phyloP scores from a whole-genome alignment of 1,140 invertebrate genomes.

The Lineus longissimus region DNA sequence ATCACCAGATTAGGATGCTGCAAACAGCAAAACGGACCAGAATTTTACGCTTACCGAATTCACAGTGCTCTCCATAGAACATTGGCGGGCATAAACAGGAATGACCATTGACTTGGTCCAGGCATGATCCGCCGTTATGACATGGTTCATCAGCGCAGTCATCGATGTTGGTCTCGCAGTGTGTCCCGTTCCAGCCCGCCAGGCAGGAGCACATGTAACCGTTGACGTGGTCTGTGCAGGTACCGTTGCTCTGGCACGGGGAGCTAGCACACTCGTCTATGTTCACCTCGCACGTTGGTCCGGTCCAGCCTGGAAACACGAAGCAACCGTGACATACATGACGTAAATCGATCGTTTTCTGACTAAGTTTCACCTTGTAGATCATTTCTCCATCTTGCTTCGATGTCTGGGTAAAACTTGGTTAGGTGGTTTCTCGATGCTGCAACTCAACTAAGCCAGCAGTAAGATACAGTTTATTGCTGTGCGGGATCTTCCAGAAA shows the following conservation, averaged over 20 bases:
- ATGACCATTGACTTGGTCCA: conserved; percentile 18
- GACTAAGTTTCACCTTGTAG: too few relatives aligned
- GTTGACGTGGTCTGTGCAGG: conserved; percentile 29
- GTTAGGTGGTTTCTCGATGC: too few relatives aligned
- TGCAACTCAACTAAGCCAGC: too few relatives aligned
- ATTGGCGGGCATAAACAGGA: conserved; percentile 22
- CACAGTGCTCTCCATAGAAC: conserved; percentile 21
- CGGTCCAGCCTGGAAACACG: conserved; percentile 16
- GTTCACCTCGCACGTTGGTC: conserved; percentile 27
- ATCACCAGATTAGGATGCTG: too few relatives aligned
- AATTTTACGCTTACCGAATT: conserved; percentile 16
- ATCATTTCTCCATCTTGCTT: too few relatives aligned
- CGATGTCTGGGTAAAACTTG: too few relatives aligned
- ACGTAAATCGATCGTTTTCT: too few relatives aligned
- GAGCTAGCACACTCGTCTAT: conserved; percentile 33
- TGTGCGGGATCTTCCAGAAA: too few relatives aligned
- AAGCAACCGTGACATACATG: too few relatives aligned
- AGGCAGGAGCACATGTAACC: conserved; percentile 30
- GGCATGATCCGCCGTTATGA: conserved; percentile 18
- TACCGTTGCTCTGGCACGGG: conserved; percentile 33
- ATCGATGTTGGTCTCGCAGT: conserved; percentile 18
- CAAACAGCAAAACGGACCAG: too few relatives aligned
- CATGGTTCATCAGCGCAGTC: conserved; percentile 23
- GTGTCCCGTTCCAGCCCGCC: conserved; percentile 25
- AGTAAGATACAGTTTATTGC: too few relatives aligned